Evolutionary conservation across 2,888 invertebrate genomes (phyloP).

Genomic region (Tetheella fluctuosa): DNA sequence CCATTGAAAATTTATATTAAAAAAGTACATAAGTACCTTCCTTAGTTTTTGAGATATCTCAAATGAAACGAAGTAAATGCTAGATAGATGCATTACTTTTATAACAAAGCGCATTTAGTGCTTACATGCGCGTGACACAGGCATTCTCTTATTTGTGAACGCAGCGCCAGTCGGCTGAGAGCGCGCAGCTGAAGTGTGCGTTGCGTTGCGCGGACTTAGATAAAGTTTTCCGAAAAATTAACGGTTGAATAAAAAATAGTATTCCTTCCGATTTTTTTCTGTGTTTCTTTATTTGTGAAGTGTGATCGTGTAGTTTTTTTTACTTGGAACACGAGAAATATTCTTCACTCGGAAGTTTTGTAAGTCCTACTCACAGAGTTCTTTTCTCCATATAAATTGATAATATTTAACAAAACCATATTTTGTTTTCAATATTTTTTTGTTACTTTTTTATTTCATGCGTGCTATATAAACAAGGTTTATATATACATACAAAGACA

Average conservation of each 20-base stretch:
- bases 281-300: slow-evolving; percentile 38
- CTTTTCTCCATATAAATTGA: too few relatives aligned
- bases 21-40: too few relatives aligned
- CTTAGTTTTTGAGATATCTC: background rate
- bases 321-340: background rate
- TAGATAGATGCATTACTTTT: background rate
- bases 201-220: slow-evolving; percentile 30
- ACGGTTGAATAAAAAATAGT: slow-evolving; percentile 36
- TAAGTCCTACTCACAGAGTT: background rate
- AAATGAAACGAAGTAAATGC: background rate
- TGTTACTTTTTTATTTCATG: too few relatives aligned
- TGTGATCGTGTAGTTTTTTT: slow-evolving; percentile 32
- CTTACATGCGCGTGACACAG: background rate
- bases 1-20: too few relatives aligned
- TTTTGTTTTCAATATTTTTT: background rate
- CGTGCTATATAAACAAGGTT: too few relatives aligned
- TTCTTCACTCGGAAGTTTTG: slow-evolving; percentile 3
- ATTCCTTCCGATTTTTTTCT: slow-evolving; percentile 19
- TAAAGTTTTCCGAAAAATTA: background rate
- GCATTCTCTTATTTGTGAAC: slow-evolving; percentile 16
- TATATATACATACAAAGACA: too few relatives aligned
- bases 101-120: slow-evolving; percentile 7
- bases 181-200: slow-evolving; percentile 32
- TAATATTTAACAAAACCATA: too few relatives aligned
- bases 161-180: slow-evolving; percentile 34